A percentile compares a stretch with the other conserved stretches of the same genome.
These are phyloP conservation scores for Drosophila busckii DNA, from an alignment of 1,140 invertebrate species.

Conservation along the genomic window DNA sequence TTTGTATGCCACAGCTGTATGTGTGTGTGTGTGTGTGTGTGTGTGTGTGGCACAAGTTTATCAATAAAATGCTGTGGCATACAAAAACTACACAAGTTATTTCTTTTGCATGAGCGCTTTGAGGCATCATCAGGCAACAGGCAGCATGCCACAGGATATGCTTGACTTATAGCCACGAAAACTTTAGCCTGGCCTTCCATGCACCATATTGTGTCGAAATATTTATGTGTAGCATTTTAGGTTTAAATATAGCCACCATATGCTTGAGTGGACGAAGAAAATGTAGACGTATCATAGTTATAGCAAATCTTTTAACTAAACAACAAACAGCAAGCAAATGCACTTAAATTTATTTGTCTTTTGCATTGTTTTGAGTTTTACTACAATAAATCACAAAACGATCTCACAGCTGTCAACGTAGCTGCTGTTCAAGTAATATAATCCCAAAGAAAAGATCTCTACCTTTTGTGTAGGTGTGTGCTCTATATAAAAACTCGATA, in stretches of 20 bases:
- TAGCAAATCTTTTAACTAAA: too few species aligned
- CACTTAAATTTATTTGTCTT: too few species aligned
- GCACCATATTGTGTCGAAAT: slow-evolving; percentile 37
- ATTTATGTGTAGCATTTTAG: slow-evolving; percentile 35
- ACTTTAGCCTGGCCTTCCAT: too few species aligned
- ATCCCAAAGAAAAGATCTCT: slow-evolving; percentile 14
- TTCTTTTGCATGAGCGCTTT: slow-evolving; percentile 60
- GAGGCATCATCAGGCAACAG: slow-evolving; percentile 49
- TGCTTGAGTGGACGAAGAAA: too few species aligned
- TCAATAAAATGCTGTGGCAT: slow-evolving; percentile 70
- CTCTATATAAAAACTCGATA: slow-evolving; percentile 45
- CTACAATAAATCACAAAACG: slow-evolving; percentile 41
- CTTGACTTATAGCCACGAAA: slow-evolving; percentile 56
- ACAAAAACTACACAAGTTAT: slow-evolving; percentile 68
- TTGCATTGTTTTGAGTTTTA: too few species aligned
- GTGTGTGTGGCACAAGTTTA: slow-evolving; percentile 52
- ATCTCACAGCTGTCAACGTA: slow-evolving; percentile 47
- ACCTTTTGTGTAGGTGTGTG: slow-evolving; percentile 42
- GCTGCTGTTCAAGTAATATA: slow-evolving; percentile 36
- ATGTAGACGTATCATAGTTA: too few species aligned
- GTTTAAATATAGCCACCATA: slow-evolving; percentile 20
- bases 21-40: slow-evolving; percentile 12
- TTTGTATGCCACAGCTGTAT: too few species aligned
- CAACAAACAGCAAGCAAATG: too few species aligned
- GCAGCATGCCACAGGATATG: slow-evolving; percentile 34